A percentile compares a stretch with the other conserved stretches of the same genome.
Conservation (phyloP, 2,888 invertebrate species). For the Himalopsyche anomala region DNA sequence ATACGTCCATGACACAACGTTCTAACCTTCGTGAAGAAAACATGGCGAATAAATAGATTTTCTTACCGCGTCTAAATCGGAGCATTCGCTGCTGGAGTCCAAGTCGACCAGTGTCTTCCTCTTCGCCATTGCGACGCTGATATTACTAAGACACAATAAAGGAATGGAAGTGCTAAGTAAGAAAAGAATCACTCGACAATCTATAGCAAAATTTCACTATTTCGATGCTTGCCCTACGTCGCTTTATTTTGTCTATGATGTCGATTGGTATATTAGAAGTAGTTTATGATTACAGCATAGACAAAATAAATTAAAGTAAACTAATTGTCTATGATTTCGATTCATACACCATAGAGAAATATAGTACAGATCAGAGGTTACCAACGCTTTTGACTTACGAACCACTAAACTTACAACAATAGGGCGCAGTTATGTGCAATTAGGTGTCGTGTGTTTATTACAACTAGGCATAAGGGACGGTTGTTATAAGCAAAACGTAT, state of each 20-base stretch:
- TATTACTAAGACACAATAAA: neutral
- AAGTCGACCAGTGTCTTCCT: conserved; percentile 89
- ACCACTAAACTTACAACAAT: no score
- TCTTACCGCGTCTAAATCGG: conserved; percentile 89
- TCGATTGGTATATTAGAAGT: no score
- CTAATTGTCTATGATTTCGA: no score
- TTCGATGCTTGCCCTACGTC: neutral
- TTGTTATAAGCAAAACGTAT: no score
- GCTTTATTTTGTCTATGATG: neutral
- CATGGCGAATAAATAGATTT: conserved; percentile 19
- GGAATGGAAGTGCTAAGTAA: neutral
- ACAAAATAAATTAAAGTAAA: no score
- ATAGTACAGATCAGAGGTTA: no score
- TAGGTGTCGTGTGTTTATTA: no score
- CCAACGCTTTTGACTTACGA: no score
- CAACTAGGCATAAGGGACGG: no score
- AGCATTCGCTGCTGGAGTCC: conserved; percentile 88
- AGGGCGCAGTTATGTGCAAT: no score
- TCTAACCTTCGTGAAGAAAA: conserved; percentile 31
- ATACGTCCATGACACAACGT: conserved; percentile 53
- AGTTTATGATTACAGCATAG: no score
- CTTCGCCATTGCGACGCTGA: conserved; percentile 82
- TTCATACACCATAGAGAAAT: no score
- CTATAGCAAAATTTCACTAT: neutral
- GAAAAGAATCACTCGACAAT: neutral